Percentiles rank a stretch among this genome's conserved stretches.
Conservation (phyloP, 2,888 invertebrate genomes). For the Emmelina monodactyla region DNA sequence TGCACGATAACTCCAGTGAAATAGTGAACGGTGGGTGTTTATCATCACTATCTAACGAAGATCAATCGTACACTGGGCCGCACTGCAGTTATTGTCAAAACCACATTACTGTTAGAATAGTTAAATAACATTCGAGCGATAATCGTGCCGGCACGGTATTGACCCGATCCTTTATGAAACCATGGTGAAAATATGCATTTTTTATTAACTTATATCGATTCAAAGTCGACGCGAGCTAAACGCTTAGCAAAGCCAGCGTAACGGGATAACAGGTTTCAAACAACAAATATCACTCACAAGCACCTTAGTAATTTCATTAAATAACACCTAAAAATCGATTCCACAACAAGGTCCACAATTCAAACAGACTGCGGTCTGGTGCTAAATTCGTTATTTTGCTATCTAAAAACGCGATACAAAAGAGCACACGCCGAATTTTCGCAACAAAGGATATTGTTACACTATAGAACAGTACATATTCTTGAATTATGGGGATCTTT, state of each 20-base stretch:
- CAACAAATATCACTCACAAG: slow-evolving; percentile 48
- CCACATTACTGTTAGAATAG: slow-evolving; percentile 17
- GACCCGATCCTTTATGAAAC: slow-evolving; percentile 46
- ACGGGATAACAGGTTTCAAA: slow-evolving; percentile 30
- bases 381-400: slow-evolving; percentile 57
- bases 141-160: slow-evolving; percentile 31
- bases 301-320: slow-evolving; percentile 61
- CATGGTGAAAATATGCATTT: slow-evolving; percentile 60
- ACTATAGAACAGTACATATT: slow-evolving; percentile 20
- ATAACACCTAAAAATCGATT: slow-evolving; percentile 66
- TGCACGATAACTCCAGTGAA: slow-evolving; percentile 21
- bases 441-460: slow-evolving; percentile 20
- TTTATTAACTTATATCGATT: slow-evolving; percentile 60
- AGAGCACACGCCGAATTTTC: slow-evolving; percentile 17
- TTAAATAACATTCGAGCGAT: slow-evolving; percentile 29
- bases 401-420: slow-evolving; percentile 27
- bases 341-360: slow-evolving; percentile 56
- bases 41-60: slow-evolving; percentile 30
- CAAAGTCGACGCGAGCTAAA: slow-evolving; percentile 24
- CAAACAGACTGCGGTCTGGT: slow-evolving; percentile 51
- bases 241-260: slow-evolving; percentile 23
- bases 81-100: slow-evolving; percentile 24
- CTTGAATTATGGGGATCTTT: slow-evolving; percentile 22
- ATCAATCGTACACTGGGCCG: slow-evolving; percentile 19
- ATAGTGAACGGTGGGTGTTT: slow-evolving; percentile 21